Percentiles rank a stretch among this genome's conserved stretches.
phyloP scores from a whole-genome alignment of 1,140 invertebrate species.

The Drosophila nannoptera region DNA sequence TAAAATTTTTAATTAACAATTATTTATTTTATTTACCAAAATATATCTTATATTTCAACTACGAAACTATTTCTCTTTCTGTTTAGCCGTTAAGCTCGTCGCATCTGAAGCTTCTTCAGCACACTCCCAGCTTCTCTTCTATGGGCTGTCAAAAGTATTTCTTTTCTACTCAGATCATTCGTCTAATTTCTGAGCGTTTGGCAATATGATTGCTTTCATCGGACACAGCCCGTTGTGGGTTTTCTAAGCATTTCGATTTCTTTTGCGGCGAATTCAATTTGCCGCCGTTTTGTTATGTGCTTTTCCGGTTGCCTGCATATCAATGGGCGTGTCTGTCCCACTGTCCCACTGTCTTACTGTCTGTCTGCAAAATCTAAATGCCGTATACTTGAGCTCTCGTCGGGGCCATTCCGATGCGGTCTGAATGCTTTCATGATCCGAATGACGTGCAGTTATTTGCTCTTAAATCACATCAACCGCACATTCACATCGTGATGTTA shows the following conservation, averaged over 20 bases:
- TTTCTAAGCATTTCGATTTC: constrained; percentile 13
- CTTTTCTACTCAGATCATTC: no score
- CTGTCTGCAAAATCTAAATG: constrained; percentile 35
- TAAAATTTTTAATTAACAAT: no score
- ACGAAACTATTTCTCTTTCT: no score
- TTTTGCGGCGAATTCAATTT: constrained; percentile 29
- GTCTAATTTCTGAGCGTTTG: no score
- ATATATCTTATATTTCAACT: no score
- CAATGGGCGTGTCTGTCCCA: constrained; percentile 16
- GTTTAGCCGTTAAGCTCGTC: no score
- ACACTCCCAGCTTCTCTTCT: no score
- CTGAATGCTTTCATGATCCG: constrained; percentile 43
- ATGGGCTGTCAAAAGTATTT: no score
- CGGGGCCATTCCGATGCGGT: constrained; percentile 9
- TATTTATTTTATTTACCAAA: no score
- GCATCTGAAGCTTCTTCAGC: no score
- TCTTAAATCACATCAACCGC: constrained; percentile 35
- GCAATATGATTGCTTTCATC: neutral
- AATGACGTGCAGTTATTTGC: constrained; percentile 54
- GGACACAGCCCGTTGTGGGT: no score
- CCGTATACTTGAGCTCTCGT: neutral
- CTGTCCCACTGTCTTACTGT: neutral
- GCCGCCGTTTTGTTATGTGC: constrained; percentile 21
- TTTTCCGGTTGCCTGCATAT: constrained; percentile 38
- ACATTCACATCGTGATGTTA: constrained; percentile 37